Base-by-base conservation (phyloP, 1,140 invertebrate genomes). In the Argopecten irradians region DNA sequence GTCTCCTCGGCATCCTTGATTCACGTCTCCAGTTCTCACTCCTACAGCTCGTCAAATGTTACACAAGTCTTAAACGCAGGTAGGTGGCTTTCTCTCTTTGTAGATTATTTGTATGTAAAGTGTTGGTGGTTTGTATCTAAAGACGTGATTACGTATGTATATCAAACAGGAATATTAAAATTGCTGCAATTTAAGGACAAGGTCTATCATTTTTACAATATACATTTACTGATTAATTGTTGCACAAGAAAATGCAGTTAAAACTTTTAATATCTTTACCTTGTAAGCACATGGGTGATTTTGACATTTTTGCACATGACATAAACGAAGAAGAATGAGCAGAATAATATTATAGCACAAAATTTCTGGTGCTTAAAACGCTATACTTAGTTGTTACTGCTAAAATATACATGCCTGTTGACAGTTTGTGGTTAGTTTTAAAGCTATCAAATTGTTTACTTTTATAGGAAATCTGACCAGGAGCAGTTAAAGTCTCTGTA, bases 21-120 rank as follows among this genome's bases (percentile, higher is more conserved):
- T 88, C 90, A 11, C 43, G 89, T 28, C 89, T 92, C n/a, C 87
- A 91, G 82, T 90, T 92, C 83, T 41, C 89, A 14, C 55, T 91
- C 0, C 84, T 92, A 82, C 88, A 91, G 84, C n/a, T 92, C 5
- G 89, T 92, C 84, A 90, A 90, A 83, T 86, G 83, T 82, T 87
- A 86, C 88, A 90, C 35, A 16, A 32, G 34, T 14, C 55, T 46
- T 32, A 88, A 87, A 39, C 85, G 84, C 82, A 89, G 88, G 87
- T 90, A 86, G 43, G 8, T 84, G 19, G 35, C n/a, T 46, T 36
- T 84, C n/a, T 46, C n/a, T 32, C 0, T 28, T 36, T 86, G 5
- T 55, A 32, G 19, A 43, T 85, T 43, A 41, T 33, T 43, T 14
- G 9, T 19, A 28, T n/a, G 22, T 84, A 0, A 19, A 84, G 33